Conservation (phyloP, 2,113 vertebrate species). For the Cinclus mexicanus region DNA sequence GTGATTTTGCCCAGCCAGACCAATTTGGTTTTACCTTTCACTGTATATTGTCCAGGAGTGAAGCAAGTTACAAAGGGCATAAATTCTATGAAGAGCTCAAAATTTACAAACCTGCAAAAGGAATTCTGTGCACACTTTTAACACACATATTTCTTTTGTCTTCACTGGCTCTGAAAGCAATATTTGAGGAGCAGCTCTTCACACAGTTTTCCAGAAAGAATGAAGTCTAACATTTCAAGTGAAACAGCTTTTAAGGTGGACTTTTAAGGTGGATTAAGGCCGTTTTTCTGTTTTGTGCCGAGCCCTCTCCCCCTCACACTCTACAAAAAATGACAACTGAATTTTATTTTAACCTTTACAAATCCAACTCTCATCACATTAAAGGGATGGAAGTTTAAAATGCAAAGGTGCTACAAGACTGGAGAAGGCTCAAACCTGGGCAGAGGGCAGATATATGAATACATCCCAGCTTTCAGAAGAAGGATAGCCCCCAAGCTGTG, state of each 20-base stretch:
- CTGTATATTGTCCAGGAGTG: neutral
- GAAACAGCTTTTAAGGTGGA: neutral
- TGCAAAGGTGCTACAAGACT: neutral
- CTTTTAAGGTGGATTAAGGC: neutral
- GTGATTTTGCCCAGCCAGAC: neutral
- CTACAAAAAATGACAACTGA: neutral
- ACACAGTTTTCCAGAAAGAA: neutral
- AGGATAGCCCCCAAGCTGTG: neutral
- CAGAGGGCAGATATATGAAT: neutral
- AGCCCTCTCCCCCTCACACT: neutral
- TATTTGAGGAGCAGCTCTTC: neutral
- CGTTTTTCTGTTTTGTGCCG: neutral
- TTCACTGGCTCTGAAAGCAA: neutral
- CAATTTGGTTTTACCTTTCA: neutral
- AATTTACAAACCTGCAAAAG: neutral
- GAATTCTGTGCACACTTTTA: neutral
- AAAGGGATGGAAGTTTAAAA: neutral
- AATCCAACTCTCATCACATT: neutral
- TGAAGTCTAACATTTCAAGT: neutral
- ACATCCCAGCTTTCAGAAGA: neutral
- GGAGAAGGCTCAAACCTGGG: neutral
- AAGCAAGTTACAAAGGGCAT: neutral
- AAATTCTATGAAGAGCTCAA: neutral
- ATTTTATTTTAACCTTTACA: neutral
- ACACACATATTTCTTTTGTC: neutral